A percentile compares a stretch with the other conserved stretches of the same genome.
phyloP scores from a whole-genome alignment of 2,797 vertebrate species.

The Novumbra hubbsi region DNA sequence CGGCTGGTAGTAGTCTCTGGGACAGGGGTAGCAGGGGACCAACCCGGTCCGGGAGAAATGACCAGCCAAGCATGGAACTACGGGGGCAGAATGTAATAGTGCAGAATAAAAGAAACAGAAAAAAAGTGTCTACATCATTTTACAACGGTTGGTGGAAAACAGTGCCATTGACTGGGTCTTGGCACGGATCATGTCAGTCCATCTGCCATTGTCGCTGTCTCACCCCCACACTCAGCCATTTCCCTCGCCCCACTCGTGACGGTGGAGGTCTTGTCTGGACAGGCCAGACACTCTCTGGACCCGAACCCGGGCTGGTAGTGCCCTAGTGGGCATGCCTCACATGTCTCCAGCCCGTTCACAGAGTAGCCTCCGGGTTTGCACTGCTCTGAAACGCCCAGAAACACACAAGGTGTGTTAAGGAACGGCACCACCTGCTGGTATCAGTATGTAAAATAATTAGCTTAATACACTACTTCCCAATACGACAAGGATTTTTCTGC shows the following conservation, averaged over 20 bases:
- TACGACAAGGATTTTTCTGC: background rate
- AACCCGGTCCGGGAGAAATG: conserved; percentile 94
- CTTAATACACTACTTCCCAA: no score
- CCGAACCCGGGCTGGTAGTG: conserved; percentile 85
- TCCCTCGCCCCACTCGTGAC: conserved; percentile 91
- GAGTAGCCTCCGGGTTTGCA: conserved; percentile 94
- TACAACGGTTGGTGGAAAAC: no score
- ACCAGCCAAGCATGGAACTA: conserved; percentile 89
- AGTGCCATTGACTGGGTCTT: no score
- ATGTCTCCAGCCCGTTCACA: conserved; percentile 89
- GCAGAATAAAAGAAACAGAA: no score
- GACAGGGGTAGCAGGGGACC: conserved; percentile 91
- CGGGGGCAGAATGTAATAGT: conserved; percentile 11
- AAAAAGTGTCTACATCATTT: background rate
- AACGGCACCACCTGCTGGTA: background rate
- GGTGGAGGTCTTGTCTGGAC: conserved; percentile 85
- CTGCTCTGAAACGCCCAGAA: conserved; percentile 76
- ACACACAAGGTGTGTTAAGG: background rate
- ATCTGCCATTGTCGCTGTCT: conserved; percentile 6
- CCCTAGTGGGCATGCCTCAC: conserved; percentile 92
- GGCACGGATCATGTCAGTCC: background rate
- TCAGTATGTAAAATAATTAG: no score
- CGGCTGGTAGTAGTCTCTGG: conserved; percentile 95
- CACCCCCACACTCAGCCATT: conserved; percentile 91
- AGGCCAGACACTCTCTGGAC: conserved; percentile 81